A percentile compares a stretch with the other conserved stretches of the same genome.
These are phyloP conservation scores for Adela reaumurella DNA, from an alignment of 2,888 invertebrate genomes.

Conservation along the genomic window DNA sequence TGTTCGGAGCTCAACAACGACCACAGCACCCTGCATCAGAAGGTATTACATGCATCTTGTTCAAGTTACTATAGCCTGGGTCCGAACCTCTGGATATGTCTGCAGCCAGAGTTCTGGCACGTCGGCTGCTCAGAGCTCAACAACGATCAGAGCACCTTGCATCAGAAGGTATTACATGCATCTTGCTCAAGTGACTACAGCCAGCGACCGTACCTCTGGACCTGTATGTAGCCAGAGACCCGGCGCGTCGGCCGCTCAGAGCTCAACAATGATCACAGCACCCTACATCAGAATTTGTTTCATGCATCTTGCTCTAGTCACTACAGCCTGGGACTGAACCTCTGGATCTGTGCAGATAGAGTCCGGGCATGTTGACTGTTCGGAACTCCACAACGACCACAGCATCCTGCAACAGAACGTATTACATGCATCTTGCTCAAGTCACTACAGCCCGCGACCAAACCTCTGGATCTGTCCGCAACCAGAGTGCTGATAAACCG, in stretches of 20 bases:
- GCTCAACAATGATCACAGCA: conserved; percentile 78
- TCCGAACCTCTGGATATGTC: conserved; percentile 85
- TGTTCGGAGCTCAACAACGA: conserved; percentile 81
- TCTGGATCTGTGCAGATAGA: conserved; percentile 85
- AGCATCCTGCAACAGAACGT: conserved; percentile 75
- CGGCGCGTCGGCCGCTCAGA: conserved; percentile 81
- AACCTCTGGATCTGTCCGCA: conserved; percentile 86
- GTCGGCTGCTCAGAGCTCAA: conserved; percentile 81
- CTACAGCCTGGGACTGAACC: too few relatives aligned
- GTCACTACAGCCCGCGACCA: too few relatives aligned
- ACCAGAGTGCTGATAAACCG: conserved; percentile 73
- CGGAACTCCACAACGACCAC: conserved; percentile 78
- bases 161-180: too few relatives aligned
- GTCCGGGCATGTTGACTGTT: conserved; percentile 80
- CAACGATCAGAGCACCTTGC: conserved; percentile 78
- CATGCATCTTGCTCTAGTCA: too few relatives aligned
- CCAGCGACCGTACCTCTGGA: conserved; percentile 86
- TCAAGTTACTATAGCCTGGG: too few relatives aligned
- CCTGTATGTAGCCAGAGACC: conserved; percentile 78
- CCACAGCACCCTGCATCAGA: conserved; percentile 79
- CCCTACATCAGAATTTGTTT: conserved; percentile 72
- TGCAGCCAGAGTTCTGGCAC: conserved; percentile 73
- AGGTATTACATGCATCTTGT: too few relatives aligned
- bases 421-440: too few relatives aligned
- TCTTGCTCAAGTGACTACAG: too few relatives aligned